phyloP scores from a whole-genome alignment of 2,888 invertebrate genomes.

The Eupithecia exiguata region DNA sequence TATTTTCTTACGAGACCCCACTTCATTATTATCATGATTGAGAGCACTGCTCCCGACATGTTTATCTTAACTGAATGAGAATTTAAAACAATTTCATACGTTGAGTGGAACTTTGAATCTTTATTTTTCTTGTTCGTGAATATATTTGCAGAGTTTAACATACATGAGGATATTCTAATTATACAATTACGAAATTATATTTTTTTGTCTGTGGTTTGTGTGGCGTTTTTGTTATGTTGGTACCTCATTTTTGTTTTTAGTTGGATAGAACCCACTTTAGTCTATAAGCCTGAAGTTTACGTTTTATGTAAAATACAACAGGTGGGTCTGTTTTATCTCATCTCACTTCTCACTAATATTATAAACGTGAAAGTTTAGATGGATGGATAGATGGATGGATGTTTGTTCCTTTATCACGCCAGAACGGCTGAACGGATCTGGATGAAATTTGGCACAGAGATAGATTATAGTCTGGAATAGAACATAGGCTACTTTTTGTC shows the following conservation, averaged over 20 bases:
- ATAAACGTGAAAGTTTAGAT: too few species aligned
- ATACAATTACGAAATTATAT: conserved; percentile 1
- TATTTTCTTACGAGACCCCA: conserved; percentile 58
- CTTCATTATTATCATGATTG: conserved; percentile 64
- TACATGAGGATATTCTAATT: conserved; percentile 2
- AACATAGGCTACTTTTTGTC: too few species aligned
- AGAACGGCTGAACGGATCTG: too few species aligned
- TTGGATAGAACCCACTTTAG: background rate
- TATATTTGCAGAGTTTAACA: conserved; percentile 13
- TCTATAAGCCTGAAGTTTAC: background rate
- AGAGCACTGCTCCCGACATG: conserved; percentile 65
- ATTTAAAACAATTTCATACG: conserved; percentile 39
- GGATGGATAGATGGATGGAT: too few species aligned
- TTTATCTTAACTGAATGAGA: conserved; percentile 51
- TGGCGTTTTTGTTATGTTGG: background rate
- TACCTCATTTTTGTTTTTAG: background rate
- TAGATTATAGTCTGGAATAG: too few species aligned
- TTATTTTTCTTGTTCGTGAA: conserved; percentile 28
- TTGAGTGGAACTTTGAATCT: conserved; percentile 24
- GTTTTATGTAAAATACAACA: too few species aligned
- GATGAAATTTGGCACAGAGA: too few species aligned
- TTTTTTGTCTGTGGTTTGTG: background rate
- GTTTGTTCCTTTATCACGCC: too few species aligned
- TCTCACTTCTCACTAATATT: too few species aligned
- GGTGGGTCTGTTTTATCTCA: too few species aligned